These are phyloP conservation scores for Drosophila punjabiensis DNA, from an alignment of 1,140 invertebrate species.

Conservation along the genomic window DNA sequence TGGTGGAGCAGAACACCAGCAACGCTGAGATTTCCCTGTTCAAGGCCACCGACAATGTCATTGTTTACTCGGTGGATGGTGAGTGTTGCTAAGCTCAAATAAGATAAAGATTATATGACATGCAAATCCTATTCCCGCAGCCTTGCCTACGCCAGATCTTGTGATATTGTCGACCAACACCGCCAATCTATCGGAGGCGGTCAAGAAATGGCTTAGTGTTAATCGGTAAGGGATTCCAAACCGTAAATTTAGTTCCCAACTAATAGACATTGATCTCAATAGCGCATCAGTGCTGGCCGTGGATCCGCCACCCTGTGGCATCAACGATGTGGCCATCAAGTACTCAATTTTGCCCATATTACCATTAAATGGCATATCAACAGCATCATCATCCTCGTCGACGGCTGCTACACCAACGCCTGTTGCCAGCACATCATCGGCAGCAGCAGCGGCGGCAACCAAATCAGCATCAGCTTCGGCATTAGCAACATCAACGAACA, in stretches of 20 bases:
- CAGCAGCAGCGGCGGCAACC: constrained; percentile 28
- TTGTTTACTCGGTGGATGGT: constrained; percentile 79
- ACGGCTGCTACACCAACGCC: constrained; percentile 49
- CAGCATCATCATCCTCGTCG: constrained; percentile 47
- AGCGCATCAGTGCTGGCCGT: constrained; percentile 92
- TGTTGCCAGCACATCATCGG: constrained; percentile 53
- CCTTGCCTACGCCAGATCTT: constrained; percentile 81
- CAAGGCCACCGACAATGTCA: constrained; percentile 78
- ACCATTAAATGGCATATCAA: constrained; percentile 88
- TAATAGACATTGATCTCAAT: constrained; percentile 12
- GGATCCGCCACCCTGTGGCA: constrained; percentile 91
- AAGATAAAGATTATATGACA: not conserved
- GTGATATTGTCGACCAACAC: constrained; percentile 83
- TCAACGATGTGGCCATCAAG: constrained; percentile 89
- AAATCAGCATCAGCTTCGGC: constrained; percentile 7
- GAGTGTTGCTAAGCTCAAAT: not conserved
- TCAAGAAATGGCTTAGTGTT: constrained; percentile 89
- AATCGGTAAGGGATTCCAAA: constrained; percentile 82
- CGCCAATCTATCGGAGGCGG: constrained; percentile 64
- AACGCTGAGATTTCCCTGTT: constrained; percentile 84
- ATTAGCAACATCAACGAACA: constrained; percentile 86
- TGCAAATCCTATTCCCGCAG: constrained; percentile 19
- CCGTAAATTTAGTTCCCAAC: not conserved
- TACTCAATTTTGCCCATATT: constrained; percentile 91
- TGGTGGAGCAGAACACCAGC: constrained; percentile 84